Evolutionary conservation across 2,797 vertebrate species (phyloP).

Genomic region (Betta splendens): DNA sequence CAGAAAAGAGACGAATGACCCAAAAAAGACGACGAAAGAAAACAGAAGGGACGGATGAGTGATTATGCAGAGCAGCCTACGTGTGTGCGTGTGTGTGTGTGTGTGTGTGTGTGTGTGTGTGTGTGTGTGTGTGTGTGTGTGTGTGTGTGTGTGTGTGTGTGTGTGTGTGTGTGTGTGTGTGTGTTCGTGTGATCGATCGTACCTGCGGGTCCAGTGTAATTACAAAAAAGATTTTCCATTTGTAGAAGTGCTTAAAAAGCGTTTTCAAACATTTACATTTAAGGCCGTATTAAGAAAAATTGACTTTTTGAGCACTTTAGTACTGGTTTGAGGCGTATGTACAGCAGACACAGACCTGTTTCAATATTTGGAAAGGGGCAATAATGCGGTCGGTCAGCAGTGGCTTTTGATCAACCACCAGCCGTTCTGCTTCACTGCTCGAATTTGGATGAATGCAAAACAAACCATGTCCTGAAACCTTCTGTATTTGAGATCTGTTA

Average conservation of each 20-base stretch:
- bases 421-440: too few species aligned
- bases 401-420: too few species aligned
- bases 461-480: too few species aligned
- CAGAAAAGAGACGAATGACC: constrained; percentile 19
- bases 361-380: too few species aligned
- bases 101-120: constrained; percentile 3
- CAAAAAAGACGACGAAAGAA: constrained; percentile 3
- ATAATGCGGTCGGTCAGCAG: too few species aligned
- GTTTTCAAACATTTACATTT: not conserved
- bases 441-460: too few species aligned
- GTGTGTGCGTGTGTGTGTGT: not conserved
- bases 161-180: constrained; percentile 2
- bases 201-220: constrained; percentile 9
- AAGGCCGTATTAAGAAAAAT: too few species aligned
- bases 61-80: constrained; percentile 11
- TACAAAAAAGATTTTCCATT: constrained; percentile 20
- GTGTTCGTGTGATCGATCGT: constrained; percentile 1
- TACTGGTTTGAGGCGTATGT: too few species aligned
- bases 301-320: too few species aligned
- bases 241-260: constrained; percentile 19
- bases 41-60: constrained; percentile 20
- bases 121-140: not conserved
- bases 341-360: too few species aligned
- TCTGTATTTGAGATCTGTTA: too few species aligned
- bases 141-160: not conserved